Conservation (phyloP, 1,140 invertebrate species). For the Propsilocerus akamusi region DNA sequence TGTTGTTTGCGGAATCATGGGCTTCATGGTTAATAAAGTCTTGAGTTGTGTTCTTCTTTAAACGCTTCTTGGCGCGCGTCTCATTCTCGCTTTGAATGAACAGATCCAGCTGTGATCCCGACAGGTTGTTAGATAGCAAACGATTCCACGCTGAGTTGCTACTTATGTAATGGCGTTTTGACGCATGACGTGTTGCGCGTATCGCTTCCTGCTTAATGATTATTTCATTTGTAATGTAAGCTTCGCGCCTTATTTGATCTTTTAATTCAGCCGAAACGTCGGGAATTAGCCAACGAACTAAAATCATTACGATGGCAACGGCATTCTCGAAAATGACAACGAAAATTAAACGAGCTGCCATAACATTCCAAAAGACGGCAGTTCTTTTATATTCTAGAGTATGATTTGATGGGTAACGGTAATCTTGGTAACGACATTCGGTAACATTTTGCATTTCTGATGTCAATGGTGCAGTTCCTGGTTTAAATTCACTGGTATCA, state of each 20-base stretch:
- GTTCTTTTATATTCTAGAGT: constrained; percentile 46
- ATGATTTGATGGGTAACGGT: constrained; percentile 50
- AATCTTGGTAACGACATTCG: constrained; percentile 55
- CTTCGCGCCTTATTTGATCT: constrained; percentile 66
- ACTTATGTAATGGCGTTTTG: background rate
- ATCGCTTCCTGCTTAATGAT: constrained; percentile 64
- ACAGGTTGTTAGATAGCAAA: background rate
- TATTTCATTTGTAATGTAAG: constrained; percentile 76
- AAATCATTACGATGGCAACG: constrained; percentile 63
- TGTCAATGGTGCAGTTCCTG: constrained; percentile 21
- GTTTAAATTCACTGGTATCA: constrained; percentile 47
- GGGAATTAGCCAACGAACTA: constrained; percentile 71
- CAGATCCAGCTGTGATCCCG: background rate
- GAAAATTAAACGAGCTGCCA: constrained; percentile 76
- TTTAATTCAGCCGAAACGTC: constrained; percentile 59
- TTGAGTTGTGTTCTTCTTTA: background rate
- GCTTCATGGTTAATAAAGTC: background rate
- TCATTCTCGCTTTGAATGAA: background rate
- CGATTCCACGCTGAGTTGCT: background rate
- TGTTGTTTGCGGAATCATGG: background rate
- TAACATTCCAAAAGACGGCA: constrained; percentile 74
- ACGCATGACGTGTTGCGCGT: constrained; percentile 26
- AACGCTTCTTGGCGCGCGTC: background rate
- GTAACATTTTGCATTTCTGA: constrained; percentile 14
- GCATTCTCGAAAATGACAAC: constrained; percentile 88